phyloP scores from a whole-genome alignment of 2,797 vertebrate genomes.

The Catharus ustulatus region DNA sequence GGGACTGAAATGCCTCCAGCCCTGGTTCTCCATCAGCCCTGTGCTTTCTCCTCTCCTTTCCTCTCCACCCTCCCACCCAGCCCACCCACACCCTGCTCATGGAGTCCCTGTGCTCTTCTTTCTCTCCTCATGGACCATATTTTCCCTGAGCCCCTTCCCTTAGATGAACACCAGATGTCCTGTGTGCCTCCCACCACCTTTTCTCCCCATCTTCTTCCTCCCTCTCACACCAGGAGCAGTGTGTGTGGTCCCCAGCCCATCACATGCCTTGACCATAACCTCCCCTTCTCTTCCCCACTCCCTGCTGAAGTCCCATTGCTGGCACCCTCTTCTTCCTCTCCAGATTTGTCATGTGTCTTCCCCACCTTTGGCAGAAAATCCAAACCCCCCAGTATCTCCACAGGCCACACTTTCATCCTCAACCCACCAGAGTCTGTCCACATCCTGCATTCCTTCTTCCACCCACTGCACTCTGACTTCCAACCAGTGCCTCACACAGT shows the following conservation, averaged over 20 bases:
- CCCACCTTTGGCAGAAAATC: not conserved
- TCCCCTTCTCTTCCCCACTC: not conserved
- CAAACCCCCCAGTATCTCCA: not conserved
- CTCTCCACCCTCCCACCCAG: not conserved
- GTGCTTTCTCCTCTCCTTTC: not conserved
- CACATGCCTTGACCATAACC: not conserved
- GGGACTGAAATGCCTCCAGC: not conserved
- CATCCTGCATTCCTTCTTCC: not conserved
- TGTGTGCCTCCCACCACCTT: not conserved
- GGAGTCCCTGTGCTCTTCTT: not conserved
- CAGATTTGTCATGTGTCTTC: not conserved
- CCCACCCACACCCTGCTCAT: not conserved
- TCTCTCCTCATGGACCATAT: not conserved
- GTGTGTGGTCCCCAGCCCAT: not conserved
- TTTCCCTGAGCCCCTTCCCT: not conserved
- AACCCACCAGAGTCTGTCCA: not conserved
- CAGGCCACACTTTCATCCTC: not conserved
- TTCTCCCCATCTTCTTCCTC: not conserved
- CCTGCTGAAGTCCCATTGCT: not conserved
- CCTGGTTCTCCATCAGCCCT: not conserved
- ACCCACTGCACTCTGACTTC: not conserved
- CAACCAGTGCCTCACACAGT: not conserved
- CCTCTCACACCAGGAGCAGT: not conserved
- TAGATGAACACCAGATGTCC: not conserved
- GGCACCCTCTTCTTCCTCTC: not conserved